These are phyloP conservation scores for Agrenia bidenticulata DNA, from an alignment of 2,888 invertebrate species.

Conservation along the genomic window DNA sequence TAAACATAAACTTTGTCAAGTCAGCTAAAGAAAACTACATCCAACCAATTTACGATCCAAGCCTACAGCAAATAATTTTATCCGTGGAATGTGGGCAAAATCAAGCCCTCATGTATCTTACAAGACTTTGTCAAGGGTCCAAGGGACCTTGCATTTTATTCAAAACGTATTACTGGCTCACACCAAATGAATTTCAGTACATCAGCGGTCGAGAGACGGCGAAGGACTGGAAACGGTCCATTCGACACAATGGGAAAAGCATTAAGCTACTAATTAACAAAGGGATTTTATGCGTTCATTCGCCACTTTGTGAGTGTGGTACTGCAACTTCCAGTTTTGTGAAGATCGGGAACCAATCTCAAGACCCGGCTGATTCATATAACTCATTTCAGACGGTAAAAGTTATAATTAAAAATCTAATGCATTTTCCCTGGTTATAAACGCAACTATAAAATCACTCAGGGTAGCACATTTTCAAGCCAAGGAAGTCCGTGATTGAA, in stretches of 20 bases:
- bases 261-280: slow-evolving; percentile 58
- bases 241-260: slow-evolving; percentile 59
- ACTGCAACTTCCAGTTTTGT: slow-evolving; percentile 20
- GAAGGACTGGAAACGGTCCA: slow-evolving; percentile 57
- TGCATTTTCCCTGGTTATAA: too few relatives aligned
- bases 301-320: slow-evolving; percentile 57
- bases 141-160: slow-evolving; percentile 59
- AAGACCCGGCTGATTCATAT: too few relatives aligned
- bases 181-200: slow-evolving; percentile 60
- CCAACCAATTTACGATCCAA: slow-evolving; percentile 40
- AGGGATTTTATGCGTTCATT: slow-evolving; percentile 57
- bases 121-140: slow-evolving; percentile 56
- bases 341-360: slow-evolving; percentile 5
- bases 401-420: too few relatives aligned
- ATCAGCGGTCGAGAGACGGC: slow-evolving; percentile 59
- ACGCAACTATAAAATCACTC: too few relatives aligned
- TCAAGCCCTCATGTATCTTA: slow-evolving; percentile 55
- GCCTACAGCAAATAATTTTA: slow-evolving; percentile 41
- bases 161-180: slow-evolving; percentile 57
- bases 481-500: too few relatives aligned
- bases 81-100: slow-evolving; percentile 52
- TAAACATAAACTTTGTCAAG: slow-evolving; percentile 37
- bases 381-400: too few relatives aligned
- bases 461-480: too few relatives aligned
- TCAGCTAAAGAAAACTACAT: slow-evolving; percentile 45